Evolutionary conservation across 2,113 vertebrate species (phyloP).

Genomic region (Albula goreensis): DNA sequence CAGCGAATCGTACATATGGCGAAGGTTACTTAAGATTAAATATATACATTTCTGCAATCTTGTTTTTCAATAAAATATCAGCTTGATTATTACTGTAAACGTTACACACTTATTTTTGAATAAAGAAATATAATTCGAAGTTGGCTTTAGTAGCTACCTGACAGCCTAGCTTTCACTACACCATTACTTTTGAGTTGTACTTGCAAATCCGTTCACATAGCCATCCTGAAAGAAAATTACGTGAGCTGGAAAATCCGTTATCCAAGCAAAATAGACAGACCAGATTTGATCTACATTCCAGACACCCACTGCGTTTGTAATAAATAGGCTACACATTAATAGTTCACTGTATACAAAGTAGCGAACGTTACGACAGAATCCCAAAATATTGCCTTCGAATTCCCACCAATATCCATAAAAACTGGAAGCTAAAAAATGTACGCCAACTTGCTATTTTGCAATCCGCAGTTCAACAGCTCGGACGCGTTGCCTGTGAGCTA

Average conservation of each 20-base stretch:
- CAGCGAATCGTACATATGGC: conserved; percentile 11
- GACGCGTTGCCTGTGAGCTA: conserved; percentile 42
- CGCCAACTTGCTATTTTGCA: neutral
- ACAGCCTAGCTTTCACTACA: conserved; percentile 12
- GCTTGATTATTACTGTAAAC: conserved; percentile 18
- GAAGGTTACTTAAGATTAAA: conserved; percentile 11
- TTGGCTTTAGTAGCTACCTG: neutral
- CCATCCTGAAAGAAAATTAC: conserved; percentile 15
- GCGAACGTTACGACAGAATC: conserved; percentile 15
- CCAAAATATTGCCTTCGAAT: conserved; percentile 27
- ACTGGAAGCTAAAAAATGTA: conserved; percentile 21
- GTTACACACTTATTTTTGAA: neutral
- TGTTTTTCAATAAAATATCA: neutral
- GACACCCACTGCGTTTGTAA: conserved; percentile 22
- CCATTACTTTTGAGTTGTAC: conserved; percentile 31
- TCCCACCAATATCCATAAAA: neutral
- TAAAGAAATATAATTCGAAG: neutral
- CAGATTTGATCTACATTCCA: conserved; percentile 33
- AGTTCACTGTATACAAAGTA: conserved; percentile 25
- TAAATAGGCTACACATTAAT: conserved; percentile 9
- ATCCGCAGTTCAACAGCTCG: conserved; percentile 32
- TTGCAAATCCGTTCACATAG: conserved; percentile 54
- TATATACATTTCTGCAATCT: conserved; percentile 31
- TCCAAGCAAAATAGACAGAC: conserved; percentile 17
- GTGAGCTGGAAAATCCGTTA: conserved; percentile 40